These are phyloP conservation scores for Anthophora plumipes DNA, from an alignment of 2,888 invertebrate genomes.

Conservation along the genomic window DNA sequence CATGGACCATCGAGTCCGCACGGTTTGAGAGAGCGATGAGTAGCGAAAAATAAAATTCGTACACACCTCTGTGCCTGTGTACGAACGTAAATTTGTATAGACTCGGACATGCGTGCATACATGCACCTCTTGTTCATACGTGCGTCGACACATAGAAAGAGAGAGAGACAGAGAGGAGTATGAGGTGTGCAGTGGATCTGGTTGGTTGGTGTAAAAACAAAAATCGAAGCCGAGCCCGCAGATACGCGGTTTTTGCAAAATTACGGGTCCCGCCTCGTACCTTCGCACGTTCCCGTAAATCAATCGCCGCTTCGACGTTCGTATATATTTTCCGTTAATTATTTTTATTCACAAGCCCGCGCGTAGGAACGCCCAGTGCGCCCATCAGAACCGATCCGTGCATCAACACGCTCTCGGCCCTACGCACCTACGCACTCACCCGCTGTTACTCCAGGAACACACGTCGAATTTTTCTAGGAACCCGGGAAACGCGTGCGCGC, in stretches of 20 bases:
- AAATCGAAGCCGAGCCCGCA: constrained; percentile 79
- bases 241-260: constrained; percentile 79
- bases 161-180: constrained; percentile 14
- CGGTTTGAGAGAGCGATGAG: constrained; percentile 65
- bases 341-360: constrained; percentile 80
- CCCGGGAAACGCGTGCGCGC: constrained; percentile 8
- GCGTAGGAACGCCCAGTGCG: constrained; percentile 72
- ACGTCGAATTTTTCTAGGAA: constrained; percentile 6
- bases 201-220: constrained; percentile 72
- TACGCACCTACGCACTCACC: background rate
- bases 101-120: background rate
- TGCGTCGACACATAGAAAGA: constrained; percentile 16
- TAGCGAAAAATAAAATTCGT: constrained; percentile 51
- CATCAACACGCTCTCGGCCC: constrained; percentile 24
- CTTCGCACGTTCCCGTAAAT: constrained; percentile 78
- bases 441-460: background rate
- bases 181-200: constrained; percentile 62
- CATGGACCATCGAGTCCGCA: constrained; percentile 63
- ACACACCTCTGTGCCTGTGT: constrained; percentile 6
- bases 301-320: constrained; percentile 79
- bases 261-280: constrained; percentile 75
- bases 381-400: constrained; percentile 49
- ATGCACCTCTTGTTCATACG: constrained; percentile 1
- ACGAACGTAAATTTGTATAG: constrained; percentile 38
- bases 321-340: constrained; percentile 79